A percentile compares a stretch with the other conserved stretches of the same genome.
These are phyloP conservation scores for Enteromius argenteus DNA, from an alignment of 2,797 vertebrate genomes.

Conservation along the genomic window DNA sequence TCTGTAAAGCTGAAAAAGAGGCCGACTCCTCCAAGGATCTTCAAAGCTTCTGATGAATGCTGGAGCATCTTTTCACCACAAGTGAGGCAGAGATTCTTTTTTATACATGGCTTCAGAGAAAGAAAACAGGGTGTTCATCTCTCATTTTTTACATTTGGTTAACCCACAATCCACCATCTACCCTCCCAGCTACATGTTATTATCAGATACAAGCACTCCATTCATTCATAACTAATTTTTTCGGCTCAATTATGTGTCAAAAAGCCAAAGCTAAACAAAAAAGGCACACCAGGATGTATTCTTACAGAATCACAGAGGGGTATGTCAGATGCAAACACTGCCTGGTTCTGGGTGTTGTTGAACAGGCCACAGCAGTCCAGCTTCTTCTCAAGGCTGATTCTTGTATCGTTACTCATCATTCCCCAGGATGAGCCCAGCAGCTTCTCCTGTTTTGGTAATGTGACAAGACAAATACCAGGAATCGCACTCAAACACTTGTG, in stretches of 20 bases:
- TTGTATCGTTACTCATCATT: slow-evolving; percentile 77
- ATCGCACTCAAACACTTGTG: background rate
- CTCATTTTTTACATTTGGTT: slow-evolving; percentile 16
- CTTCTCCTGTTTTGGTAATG: slow-evolving; percentile 73
- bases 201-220: background rate
- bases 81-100: slow-evolving; percentile 61
- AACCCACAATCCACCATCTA: background rate
- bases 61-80: slow-evolving; percentile 87
- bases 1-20: slow-evolving; percentile 97
- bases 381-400: slow-evolving; percentile 79
- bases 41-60: slow-evolving; percentile 89
- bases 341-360: slow-evolving; percentile 69
- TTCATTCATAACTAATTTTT: background rate
- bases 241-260: background rate
- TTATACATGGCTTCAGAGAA: slow-evolving; percentile 76
- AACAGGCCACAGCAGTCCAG: slow-evolving; percentile 90
- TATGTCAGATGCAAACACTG: slow-evolving; percentile 67
- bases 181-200: background rate
- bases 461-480: background rate
- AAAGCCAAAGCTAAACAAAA: background rate
- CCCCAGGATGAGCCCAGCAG: slow-evolving; percentile 85
- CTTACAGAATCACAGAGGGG: slow-evolving; percentile 81
- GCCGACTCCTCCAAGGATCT: slow-evolving; percentile 92
- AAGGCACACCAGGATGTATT: background rate
- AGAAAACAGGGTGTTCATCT: slow-evolving; percentile 15